Percentiles rank a stretch among this genome's conserved stretches.
These are phyloP conservation scores for Phenganax marumi DNA, from an alignment of 92 coral and sea anemone genomes.

Conservation along the genomic window DNA sequence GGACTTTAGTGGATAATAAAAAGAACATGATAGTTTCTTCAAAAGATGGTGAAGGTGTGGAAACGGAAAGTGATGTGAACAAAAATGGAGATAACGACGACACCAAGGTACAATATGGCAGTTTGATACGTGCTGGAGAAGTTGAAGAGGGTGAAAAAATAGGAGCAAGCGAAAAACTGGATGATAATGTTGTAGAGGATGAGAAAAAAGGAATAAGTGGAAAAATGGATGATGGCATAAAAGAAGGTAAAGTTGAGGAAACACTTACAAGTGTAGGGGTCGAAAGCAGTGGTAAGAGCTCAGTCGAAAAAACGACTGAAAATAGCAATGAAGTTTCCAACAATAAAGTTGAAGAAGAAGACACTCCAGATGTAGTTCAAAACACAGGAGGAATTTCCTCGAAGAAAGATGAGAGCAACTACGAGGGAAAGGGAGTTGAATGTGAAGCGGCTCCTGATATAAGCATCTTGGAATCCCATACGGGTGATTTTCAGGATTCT, in stretches of 20 bases:
- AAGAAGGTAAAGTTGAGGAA: background rate
- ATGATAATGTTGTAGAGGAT: background rate
- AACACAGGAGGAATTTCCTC: background rate
- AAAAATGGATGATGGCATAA: background rate
- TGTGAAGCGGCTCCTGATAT: background rate
- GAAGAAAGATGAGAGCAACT: background rate
- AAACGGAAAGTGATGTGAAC: constrained; percentile 1
- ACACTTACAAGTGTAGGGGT: background rate
- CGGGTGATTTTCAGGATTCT: background rate
- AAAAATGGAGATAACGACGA: constrained; percentile 19
- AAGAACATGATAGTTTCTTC: background rate
- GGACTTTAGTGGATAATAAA: background rate
- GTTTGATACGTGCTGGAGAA: background rate
- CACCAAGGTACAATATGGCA: background rate
- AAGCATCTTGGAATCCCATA: background rate
- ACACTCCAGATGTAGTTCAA: background rate
- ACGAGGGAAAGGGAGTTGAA: background rate
- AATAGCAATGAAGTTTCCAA: background rate
- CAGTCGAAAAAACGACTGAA: background rate
- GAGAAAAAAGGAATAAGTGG: background rate
- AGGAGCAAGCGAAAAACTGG: background rate
- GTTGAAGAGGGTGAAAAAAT: background rate
- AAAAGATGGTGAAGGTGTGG: background rate
- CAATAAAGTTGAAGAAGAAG: background rate
- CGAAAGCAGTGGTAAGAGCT: background rate